Percentiles rank a stretch among this genome's conserved stretches.
These are phyloP conservation scores for Trissoscelio sp. DNA, from an alignment of 2,888 invertebrate species.

Conservation along the genomic window DNA sequence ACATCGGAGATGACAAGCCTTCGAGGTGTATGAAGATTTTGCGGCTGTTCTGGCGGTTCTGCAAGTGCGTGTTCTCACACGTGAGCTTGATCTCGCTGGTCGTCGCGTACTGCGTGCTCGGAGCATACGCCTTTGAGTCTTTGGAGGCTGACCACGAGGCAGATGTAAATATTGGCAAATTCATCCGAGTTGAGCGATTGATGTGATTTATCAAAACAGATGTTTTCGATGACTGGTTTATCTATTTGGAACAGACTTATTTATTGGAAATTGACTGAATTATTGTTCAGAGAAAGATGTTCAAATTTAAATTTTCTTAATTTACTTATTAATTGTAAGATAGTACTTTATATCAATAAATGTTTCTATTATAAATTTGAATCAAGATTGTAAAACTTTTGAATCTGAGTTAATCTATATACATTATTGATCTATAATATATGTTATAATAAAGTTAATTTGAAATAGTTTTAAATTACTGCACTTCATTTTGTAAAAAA, in stretches of 20 bases:
- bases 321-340: too few species aligned
- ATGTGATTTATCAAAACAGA: conserved; percentile 39
- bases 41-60: conserved; percentile 79
- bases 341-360: too few species aligned
- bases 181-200: conserved; percentile 36
- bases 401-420: too few species aligned
- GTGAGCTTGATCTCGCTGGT: conserved; percentile 94
- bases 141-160: conserved; percentile 90
- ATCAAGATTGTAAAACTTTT: too few species aligned
- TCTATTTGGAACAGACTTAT: not conserved
- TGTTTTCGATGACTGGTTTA: not conserved
- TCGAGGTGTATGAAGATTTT: conserved; percentile 78
- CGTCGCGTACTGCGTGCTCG: conserved; percentile 94
- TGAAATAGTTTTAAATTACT: too few species aligned
- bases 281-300: too few species aligned
- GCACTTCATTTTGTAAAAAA: too few species aligned
- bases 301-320: too few species aligned
- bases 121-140: conserved; percentile 92
- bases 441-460: too few species aligned
- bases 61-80: conserved; percentile 92
- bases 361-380: too few species aligned
- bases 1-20: conserved; percentile 73
- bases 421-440: too few species aligned
- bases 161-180: conserved; percentile 84
- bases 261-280: too few species aligned